These are phyloP conservation scores for Coelinius sp. DNA, from an alignment of 2,888 invertebrate species.

Conservation along the genomic window DNA sequence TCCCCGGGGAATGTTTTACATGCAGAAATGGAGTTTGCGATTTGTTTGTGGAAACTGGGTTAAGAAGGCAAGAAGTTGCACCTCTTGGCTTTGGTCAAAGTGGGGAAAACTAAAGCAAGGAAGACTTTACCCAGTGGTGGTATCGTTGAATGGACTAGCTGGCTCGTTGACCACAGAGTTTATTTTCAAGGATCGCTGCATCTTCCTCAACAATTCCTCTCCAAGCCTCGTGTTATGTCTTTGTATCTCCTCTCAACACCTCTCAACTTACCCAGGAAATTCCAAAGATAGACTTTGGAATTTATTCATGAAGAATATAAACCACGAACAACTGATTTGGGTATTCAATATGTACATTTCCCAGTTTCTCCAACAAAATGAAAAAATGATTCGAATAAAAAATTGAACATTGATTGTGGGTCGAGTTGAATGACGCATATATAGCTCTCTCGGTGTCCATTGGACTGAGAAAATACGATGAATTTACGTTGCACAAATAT, in stretches of 20 bases:
- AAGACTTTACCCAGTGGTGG: constrained; percentile 22
- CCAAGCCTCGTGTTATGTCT: neutral
- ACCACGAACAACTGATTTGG: neutral
- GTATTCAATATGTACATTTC: no score
- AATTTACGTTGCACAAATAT: constrained; percentile 10
- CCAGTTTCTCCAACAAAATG: no score
- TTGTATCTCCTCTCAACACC: neutral
- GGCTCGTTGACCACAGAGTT: constrained; percentile 43
- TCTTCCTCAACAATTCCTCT: constrained; percentile 20
- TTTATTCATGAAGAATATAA: neutral
- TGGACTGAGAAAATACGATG: constrained; percentile 18
- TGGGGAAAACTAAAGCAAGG: neutral
- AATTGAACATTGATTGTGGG: neutral
- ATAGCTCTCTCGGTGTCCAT: neutral
- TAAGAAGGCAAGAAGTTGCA: constrained; percentile 23
- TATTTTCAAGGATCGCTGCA: constrained; percentile 44
- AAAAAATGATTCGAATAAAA: neutral
- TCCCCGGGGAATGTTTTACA: neutral
- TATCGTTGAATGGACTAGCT: constrained; percentile 19
- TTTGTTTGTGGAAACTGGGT: constrained; percentile 31
- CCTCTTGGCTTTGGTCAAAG: constrained; percentile 24
- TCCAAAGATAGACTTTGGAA: neutral
- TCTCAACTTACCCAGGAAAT: neutral
- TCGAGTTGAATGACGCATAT: neutral
- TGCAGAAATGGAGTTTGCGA: constrained; percentile 32